phyloP scores from a whole-genome alignment of 2,888 invertebrate genomes.

The Drepana falcataria region DNA sequence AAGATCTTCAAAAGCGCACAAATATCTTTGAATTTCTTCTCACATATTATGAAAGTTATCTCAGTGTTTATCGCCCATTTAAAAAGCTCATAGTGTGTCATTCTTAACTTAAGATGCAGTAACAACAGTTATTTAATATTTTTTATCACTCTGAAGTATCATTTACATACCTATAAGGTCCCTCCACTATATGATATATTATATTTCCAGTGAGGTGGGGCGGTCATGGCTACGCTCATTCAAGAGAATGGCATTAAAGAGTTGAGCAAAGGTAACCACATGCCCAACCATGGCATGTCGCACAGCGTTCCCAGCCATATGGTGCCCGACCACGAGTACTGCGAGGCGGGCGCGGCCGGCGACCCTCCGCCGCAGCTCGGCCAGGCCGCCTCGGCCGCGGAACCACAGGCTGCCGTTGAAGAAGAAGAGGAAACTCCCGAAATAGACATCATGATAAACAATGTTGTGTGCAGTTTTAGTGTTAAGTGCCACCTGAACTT shows the following conservation, averaged over 20 bases:
- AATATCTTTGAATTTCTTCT: no score
- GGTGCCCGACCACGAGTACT: slow-evolving; percentile 75
- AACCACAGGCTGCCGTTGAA: slow-evolving; percentile 38
- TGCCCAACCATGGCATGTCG: slow-evolving; percentile 61
- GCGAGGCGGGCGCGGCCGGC: slow-evolving; percentile 54
- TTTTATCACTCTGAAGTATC: no score
- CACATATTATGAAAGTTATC: no score
- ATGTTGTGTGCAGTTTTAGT: slow-evolving; percentile 98
- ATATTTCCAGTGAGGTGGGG: slow-evolving; percentile 59
- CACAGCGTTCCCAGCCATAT: slow-evolving; percentile 66
- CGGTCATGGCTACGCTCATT: slow-evolving; percentile 88
- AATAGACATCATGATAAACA: slow-evolving; percentile 97
- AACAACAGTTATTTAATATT: no score
- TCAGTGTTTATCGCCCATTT: no score
- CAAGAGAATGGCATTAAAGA: slow-evolving; percentile 91
- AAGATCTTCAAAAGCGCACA: no score
- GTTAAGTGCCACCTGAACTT: slow-evolving; percentile 97
- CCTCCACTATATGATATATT: slow-evolving; percentile 2
- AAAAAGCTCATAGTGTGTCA: no score
- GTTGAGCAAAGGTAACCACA: slow-evolving; percentile 81
- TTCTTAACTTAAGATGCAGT: no score
- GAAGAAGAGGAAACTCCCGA: slow-evolving; percentile 84
- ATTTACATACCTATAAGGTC: no score
- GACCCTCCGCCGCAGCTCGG: slow-evolving; percentile 35
- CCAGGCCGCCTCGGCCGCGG: slow-evolving; percentile 21